Base-by-base conservation (phyloP, 2,888 invertebrate genomes). In the Iselma pallidipennis region DNA sequence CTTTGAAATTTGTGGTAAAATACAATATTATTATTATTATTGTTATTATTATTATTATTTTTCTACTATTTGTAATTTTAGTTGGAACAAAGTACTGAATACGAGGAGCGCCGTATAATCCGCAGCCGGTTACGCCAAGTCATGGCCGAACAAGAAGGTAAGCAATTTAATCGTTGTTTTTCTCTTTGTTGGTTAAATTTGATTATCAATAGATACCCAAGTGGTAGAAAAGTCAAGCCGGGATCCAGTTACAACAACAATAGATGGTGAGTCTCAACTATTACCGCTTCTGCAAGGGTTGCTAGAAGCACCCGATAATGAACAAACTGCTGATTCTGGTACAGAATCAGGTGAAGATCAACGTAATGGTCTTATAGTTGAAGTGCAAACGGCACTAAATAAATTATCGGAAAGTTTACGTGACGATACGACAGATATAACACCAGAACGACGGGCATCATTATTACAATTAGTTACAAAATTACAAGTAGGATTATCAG, bases 111-210 rank as follows among this genome's bases (percentile, higher is more conserved):
- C 76, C 89, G 92, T 76, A 87, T 88, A 74, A 88, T 95, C 79
- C 86, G 94, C 81, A 89, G 89, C 75, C 88, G 93, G 82, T 86
- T 95, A 76, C 89, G 91, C 75, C 87, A 90, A 81, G 88, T 95
- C 79, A 91, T 94, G 89, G 92, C 93, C 76, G 91, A 91, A 84
- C 90, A 91, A 82, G 91, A 91, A 90, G 93, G 94, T 94, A 85
- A 79, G 76, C 65, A 25, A 23, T 25, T 57, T 45, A 50, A 4
- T 58, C 0, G 9, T 48, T 48, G 10, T 48, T 48, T 14, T 16
- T 14, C 9, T 48, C 25, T 7, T 50, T 19, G 16, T 52, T 55
- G 9, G 16, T 49, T 4, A 16, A 37, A 25, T 64, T 66, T 72
- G 56, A 53, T 48, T 75, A 81, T 29, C 80, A 85, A 85, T 83